These are phyloP conservation scores for Carlito syrichta DNA, from an alignment of 2,113 vertebrate genomes.

Conservation along the genomic window DNA sequence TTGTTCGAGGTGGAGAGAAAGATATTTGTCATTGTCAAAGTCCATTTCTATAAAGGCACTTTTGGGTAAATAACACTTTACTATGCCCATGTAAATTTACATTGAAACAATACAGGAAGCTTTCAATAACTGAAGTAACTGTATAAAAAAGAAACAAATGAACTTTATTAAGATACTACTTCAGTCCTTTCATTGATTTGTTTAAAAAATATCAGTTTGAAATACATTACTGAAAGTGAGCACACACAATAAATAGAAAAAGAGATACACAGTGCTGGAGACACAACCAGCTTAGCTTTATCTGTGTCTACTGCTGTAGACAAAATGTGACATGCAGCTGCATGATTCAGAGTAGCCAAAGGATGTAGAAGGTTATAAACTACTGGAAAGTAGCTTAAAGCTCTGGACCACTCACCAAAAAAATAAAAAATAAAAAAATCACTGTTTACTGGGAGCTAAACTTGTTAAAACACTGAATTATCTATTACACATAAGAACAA, in stretches of 20 bases:
- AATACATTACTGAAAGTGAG: conserved; percentile 65
- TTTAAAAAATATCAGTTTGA: conserved; percentile 65
- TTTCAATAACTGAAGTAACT: conserved; percentile 57
- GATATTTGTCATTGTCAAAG: background rate
- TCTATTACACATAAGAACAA: background rate
- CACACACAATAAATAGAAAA: conserved; percentile 72
- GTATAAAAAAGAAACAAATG: conserved; percentile 70
- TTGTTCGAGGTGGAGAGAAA: no score
- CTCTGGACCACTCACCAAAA: conserved; percentile 54
- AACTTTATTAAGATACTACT: conserved; percentile 68
- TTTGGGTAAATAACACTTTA: background rate
- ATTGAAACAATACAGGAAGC: background rate
- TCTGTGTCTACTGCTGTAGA: background rate
- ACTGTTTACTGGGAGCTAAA: background rate
- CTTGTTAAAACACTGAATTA: background rate
- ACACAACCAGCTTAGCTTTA: background rate
- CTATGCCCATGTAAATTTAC: background rate
- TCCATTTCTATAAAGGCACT: background rate
- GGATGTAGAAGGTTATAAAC: background rate
- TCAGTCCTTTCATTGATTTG: conserved; percentile 53
- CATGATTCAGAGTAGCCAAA: background rate
- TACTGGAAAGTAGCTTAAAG: conserved; percentile 13
- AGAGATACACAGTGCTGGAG: background rate
- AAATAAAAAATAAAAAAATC: background rate
- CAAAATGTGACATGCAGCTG: background rate